Evolutionary conservation across 2,888 invertebrate species (phyloP).

Genomic region (Notodonta dromedarius): DNA sequence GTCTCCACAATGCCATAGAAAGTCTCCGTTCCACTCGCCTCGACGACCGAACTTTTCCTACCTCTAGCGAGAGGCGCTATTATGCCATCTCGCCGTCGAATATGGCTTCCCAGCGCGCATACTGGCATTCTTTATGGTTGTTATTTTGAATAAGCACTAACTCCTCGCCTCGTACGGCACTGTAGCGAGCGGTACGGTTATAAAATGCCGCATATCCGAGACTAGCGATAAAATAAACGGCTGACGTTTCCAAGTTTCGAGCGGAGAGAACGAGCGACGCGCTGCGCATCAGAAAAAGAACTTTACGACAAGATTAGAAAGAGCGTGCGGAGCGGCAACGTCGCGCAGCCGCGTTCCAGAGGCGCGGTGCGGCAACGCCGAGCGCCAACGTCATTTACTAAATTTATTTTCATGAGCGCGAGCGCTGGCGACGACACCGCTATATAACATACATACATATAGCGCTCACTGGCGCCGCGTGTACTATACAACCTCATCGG

Average conservation of each 20-base stretch:
- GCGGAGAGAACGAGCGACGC: constrained; percentile 79
- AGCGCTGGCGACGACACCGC: constrained; percentile 79
- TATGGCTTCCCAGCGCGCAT: constrained; percentile 50
- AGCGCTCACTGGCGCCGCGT: constrained; percentile 61
- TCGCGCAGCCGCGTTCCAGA: constrained; percentile 80
- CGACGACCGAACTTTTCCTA: constrained; percentile 79
- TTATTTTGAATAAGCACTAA: constrained; percentile 75
- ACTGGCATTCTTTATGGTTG: constrained; percentile 66
- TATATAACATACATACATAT: constrained; percentile 63
- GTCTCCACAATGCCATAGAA: constrained; percentile 83
- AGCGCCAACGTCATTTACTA: constrained; percentile 82
- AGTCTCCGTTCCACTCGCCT: constrained; percentile 79
- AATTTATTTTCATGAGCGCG: constrained; percentile 84
- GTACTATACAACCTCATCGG: constrained; percentile 62
- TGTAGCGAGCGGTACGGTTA: constrained; percentile 67
- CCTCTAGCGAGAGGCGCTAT: constrained; percentile 66
- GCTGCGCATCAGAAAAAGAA: constrained; percentile 84
- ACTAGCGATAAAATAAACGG: constrained; percentile 81
- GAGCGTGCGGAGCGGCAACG: constrained; percentile 81
- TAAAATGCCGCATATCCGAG: constrained; percentile 76
- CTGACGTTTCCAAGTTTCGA: constrained; percentile 81
- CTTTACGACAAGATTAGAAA: constrained; percentile 85
- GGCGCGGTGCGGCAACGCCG: constrained; percentile 76
- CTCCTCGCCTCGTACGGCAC: constrained; percentile 53
- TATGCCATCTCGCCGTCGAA: constrained; percentile 52